These are phyloP conservation scores for Drosophila infuscata DNA, from an alignment of 2,888 invertebrate genomes.

Conservation along the genomic window DNA sequence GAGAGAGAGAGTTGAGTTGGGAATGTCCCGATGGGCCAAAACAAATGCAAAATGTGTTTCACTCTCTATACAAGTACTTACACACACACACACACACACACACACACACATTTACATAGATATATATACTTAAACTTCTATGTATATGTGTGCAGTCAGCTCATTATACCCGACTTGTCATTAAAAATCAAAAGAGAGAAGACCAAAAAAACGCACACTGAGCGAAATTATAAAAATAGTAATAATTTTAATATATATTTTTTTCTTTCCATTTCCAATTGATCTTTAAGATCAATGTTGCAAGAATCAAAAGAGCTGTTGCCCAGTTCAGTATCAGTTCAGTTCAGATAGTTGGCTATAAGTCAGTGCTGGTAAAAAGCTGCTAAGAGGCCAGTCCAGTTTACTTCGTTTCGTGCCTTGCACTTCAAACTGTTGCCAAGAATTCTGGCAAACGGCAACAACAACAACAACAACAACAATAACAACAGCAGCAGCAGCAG, in stretches of 20 bases:
- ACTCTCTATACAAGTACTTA: slow-evolving; percentile 18
- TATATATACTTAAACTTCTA: background rate
- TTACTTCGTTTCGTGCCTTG: slow-evolving; percentile 35
- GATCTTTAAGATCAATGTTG: background rate
- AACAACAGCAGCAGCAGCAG: slow-evolving; percentile 2
- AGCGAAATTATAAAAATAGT: slow-evolving; percentile 35
- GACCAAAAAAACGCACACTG: slow-evolving; percentile 29
- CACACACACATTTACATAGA: background rate
- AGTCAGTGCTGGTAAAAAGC: background rate
- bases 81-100: background rate
- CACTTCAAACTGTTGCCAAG: slow-evolving; percentile 55
- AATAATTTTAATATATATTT: background rate
- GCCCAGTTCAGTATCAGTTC: background rate
- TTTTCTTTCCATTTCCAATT: background rate
- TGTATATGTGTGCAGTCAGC: slow-evolving; percentile 32
- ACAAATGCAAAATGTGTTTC: slow-evolving; percentile 54
- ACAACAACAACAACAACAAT: slow-evolving; percentile 6
- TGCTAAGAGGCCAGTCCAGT: slow-evolving; percentile 9
- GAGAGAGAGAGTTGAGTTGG: background rate
- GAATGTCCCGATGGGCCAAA: slow-evolving; percentile 57
- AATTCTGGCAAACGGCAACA: slow-evolving; percentile 19
- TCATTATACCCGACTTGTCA: slow-evolving; percentile 67
- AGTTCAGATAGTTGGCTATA: background rate
- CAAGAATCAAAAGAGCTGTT: background rate
- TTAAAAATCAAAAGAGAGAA: slow-evolving; percentile 60